Evolutionary conservation across 2,113 vertebrate species (phyloP).

Genomic region (Hiodon alosoides): DNA sequence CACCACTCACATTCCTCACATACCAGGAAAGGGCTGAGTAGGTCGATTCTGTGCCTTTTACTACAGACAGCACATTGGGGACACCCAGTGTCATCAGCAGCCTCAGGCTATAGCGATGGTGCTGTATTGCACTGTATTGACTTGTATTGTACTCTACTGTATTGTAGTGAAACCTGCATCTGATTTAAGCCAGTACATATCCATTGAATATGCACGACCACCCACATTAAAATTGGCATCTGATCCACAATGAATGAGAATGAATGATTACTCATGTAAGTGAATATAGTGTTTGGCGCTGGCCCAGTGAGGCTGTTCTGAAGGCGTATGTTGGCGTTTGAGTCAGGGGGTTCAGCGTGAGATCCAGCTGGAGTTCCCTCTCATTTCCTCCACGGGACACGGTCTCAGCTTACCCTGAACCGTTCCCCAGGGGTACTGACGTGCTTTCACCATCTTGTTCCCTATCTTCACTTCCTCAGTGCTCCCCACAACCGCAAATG

Average conservation of each 20-base stretch:
- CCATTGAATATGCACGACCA: no score
- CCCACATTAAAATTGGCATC: no score
- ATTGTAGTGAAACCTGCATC: no score
- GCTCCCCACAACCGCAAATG: constrained; percentile 93
- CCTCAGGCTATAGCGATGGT: no score
- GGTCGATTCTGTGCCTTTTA: no score
- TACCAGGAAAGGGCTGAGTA: no score
- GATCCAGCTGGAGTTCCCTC: constrained; percentile 18
- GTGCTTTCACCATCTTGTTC: constrained; percentile 97
- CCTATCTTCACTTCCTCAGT: constrained; percentile 97
- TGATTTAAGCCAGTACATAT: no score
- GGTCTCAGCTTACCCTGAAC: constrained; percentile 74
- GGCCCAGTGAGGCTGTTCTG: not conserved
- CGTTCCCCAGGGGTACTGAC: constrained; percentile 97
- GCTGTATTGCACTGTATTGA: no score
- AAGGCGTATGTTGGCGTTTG: not conserved
- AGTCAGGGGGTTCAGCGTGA: not conserved
- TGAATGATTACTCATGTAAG: not conserved
- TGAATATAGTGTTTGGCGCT: not conserved
- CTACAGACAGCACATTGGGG: not conserved
- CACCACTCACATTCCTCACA: no score
- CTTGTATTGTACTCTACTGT: no score
- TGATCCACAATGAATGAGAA: not conserved
- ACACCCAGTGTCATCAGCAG: not conserved
- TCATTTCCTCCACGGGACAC: constrained; percentile 51